phyloP scores from a whole-genome alignment of 2,888 invertebrate genomes.

The Morpho helenor region DNA sequence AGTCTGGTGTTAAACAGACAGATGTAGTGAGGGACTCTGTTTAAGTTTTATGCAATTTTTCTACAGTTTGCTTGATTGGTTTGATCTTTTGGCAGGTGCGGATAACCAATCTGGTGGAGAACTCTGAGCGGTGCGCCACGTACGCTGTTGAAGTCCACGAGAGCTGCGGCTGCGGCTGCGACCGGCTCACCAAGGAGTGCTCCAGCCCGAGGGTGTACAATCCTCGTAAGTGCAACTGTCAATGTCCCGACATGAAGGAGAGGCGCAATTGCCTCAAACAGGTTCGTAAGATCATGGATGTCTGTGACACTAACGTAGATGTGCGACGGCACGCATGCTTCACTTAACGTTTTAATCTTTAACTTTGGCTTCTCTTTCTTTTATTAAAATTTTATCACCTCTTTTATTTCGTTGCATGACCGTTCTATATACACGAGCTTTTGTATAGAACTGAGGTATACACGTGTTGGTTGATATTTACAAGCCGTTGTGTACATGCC shows the following conservation, averaged over 20 bases:
- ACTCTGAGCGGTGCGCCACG: conserved; percentile 59
- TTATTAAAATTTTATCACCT: not conserved
- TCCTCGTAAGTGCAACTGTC: conserved; percentile 74
- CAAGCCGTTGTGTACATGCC: conserved; percentile 18
- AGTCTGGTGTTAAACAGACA: too few species aligned
- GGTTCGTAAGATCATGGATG: conserved; percentile 76
- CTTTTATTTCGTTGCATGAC: not conserved
- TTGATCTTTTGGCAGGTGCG: conserved; percentile 43
- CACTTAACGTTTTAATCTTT: conserved; percentile 25
- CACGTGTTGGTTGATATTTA: too few species aligned
- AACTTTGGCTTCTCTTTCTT: conserved; percentile 42
- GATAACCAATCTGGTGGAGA: conserved; percentile 59
- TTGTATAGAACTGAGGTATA: too few species aligned
- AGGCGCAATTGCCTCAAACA: conserved; percentile 61
- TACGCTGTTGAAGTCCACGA: conserved; percentile 62
- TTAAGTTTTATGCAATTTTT: too few species aligned
- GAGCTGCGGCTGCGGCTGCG: conserved; percentile 57
- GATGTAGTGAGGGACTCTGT: too few species aligned
- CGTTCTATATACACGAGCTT: too few species aligned
- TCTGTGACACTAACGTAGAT: conserved; percentile 55
- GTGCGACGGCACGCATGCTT: conserved; percentile 45
- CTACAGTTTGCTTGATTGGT: too few species aligned
- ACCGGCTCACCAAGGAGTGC: conserved; percentile 47
- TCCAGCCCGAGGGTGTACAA: conserved; percentile 53
- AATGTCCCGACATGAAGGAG: conserved; percentile 66